Evolutionary conservation across 2,888 invertebrate genomes (phyloP).

Genomic region (Emmelina monodactyla): DNA sequence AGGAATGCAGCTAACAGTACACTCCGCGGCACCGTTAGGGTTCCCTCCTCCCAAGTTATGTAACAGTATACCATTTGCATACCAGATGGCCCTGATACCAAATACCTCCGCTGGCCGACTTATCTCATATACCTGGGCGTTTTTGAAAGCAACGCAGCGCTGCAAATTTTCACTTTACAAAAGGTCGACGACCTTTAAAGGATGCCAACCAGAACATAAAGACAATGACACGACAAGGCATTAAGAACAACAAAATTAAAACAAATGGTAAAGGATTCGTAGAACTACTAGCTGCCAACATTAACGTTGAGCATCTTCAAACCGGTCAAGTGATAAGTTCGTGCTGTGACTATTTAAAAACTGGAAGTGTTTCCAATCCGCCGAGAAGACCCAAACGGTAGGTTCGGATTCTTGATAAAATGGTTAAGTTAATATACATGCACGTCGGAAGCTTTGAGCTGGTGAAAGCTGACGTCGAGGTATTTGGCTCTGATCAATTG

Average conservation of each 20-base stretch:
- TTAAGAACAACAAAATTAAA: too few species aligned
- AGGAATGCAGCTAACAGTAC: slow-evolving; percentile 59
- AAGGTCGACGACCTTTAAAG: too few species aligned
- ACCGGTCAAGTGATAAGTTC: too few species aligned
- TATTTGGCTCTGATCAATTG: slow-evolving; percentile 25
- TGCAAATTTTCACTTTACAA: too few species aligned
- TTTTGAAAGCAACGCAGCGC: slow-evolving; percentile 1
- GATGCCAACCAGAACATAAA: too few species aligned
- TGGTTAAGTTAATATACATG: slow-evolving; percentile 59
- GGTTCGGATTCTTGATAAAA: slow-evolving; percentile 49
- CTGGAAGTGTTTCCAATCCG: slow-evolving; percentile 7
- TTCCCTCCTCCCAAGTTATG: slow-evolving; percentile 36
- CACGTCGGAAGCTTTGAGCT: slow-evolving; percentile 46
- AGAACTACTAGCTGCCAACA: too few species aligned
- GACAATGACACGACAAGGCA: too few species aligned
- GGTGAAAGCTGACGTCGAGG: slow-evolving; percentile 45
- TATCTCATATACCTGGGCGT: too few species aligned
- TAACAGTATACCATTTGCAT: slow-evolving; percentile 28
- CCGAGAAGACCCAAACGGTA: slow-evolving; percentile 32
- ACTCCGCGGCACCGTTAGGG: slow-evolving; percentile 52
- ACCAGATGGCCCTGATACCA: slow-evolving; percentile 13
- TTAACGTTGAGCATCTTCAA: too few species aligned
- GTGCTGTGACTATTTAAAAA: too few species aligned
- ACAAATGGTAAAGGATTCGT: too few species aligned
- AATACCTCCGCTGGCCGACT: slow-evolving; percentile 6